Evolutionary conservation across 1,140 invertebrate genomes (phyloP).

Genomic region (Rhizoglyphus robini): DNA sequence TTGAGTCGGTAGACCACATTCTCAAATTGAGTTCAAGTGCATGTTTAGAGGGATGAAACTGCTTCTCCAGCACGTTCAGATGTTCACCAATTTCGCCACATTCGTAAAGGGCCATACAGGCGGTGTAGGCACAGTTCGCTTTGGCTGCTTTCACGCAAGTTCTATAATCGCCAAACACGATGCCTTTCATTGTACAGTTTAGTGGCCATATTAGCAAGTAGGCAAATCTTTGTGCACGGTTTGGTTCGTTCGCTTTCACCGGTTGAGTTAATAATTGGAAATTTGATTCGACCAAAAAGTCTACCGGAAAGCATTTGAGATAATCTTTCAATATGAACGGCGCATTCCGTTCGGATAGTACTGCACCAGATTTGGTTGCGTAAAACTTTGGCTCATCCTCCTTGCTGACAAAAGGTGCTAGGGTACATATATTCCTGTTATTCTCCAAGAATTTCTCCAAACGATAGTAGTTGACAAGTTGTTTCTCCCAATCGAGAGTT

Average conservation of each 20-base stretch:
- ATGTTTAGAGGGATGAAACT: conserved; percentile 30
- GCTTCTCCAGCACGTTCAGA: not conserved
- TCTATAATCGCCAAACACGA: conserved; percentile 33
- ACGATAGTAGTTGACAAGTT: not conserved
- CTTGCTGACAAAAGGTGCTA: not conserved
- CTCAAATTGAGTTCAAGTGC: not conserved
- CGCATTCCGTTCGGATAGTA: not conserved
- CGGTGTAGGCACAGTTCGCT: conserved; percentile 35
- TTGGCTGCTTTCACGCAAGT: conserved; percentile 33
- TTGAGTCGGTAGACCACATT: not conserved
- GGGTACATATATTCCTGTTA: not conserved
- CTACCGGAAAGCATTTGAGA: not conserved
- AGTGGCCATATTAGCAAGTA: conserved; percentile 30
- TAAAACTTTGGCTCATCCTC: not conserved
- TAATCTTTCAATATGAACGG: not conserved
- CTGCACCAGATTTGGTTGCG: not conserved
- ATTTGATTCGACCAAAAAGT: not conserved
- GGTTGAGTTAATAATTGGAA: not conserved
- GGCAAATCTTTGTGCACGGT: not conserved
- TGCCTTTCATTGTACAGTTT: conserved; percentile 38
- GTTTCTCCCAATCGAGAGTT: not conserved
- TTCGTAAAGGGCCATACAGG: conserved; percentile 34
- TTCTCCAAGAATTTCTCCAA: not conserved
- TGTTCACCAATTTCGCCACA: conserved; percentile 27
- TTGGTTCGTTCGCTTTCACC: not conserved